Evolutionary conservation across 1,140 invertebrate species (phyloP).

Genomic region (Drosophila subpulchrella): DNA sequence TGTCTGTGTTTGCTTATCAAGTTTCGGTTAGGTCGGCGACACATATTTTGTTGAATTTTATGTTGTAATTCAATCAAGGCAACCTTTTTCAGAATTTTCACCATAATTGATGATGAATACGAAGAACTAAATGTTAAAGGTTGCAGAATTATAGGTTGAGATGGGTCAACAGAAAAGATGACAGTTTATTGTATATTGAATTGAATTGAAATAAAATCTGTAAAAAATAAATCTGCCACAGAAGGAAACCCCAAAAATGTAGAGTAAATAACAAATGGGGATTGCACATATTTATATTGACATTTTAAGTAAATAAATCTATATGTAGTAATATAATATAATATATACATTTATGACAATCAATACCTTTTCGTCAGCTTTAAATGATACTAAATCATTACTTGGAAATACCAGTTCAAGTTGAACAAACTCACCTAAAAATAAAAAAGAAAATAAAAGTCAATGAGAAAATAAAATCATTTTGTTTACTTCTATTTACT

Average conservation of each 20-base stretch:
- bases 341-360: not conserved
- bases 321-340: not conserved
- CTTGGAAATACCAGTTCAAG: not conserved
- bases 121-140: slow-evolving; percentile 19
- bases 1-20: slow-evolving; percentile 39
- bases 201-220: slow-evolving; percentile 25
- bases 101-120: slow-evolving; percentile 40
- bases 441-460: not conserved
- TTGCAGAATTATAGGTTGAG: slow-evolving; percentile 10
- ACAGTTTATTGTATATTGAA: slow-evolving; percentile 4
- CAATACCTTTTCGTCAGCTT: not conserved
- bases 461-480: slow-evolving; percentile 6
- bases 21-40: slow-evolving; percentile 27
- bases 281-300: not conserved
- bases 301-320: not conserved
- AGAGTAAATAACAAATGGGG: not conserved
- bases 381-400: too few species aligned
- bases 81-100: slow-evolving; percentile 27
- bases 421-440: slow-evolving; percentile 14
- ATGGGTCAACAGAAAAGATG: slow-evolving; percentile 19
- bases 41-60: slow-evolving; percentile 29
- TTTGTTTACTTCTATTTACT: not conserved
- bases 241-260: not conserved
- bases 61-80: slow-evolving; percentile 35
- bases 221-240: not conserved